Percentiles rank a stretch among this genome's conserved stretches.
These are phyloP conservation scores for Platalea minor DNA, from an alignment of 2,797 vertebrate genomes.

Conservation along the genomic window DNA sequence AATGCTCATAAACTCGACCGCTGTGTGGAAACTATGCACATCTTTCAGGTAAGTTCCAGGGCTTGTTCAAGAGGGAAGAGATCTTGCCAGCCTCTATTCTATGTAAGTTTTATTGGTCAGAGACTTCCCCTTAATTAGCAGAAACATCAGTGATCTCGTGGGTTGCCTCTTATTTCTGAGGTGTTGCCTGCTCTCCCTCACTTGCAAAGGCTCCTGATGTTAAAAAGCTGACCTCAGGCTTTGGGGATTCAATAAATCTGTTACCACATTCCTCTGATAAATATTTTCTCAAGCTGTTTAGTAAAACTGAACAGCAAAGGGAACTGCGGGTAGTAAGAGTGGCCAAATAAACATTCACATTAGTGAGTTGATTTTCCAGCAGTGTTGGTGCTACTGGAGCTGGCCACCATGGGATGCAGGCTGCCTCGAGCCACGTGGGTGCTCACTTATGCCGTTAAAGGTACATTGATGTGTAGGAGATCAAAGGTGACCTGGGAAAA, in stretches of 20 bases:
- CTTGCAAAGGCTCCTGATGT: background rate
- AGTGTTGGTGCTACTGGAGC: background rate
- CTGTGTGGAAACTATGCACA: conserved; percentile 17
- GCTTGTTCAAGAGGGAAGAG: background rate
- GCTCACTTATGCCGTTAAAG: background rate
- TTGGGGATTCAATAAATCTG: conserved; percentile 60
- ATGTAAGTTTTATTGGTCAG: conserved; percentile 1
- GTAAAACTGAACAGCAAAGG: conserved; percentile 29
- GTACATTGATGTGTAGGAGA: background rate
- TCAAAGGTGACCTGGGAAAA: background rate
- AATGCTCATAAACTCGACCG: background rate
- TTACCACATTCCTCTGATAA: conserved; percentile 49
- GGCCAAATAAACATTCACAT: conserved; percentile 41
- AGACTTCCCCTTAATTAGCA: conserved; percentile 28
- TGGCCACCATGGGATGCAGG: background rate
- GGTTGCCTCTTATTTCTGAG: background rate
- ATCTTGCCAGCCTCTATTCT: background rate
- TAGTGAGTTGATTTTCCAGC: background rate
- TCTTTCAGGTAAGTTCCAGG: conserved; percentile 17
- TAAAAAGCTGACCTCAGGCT: conserved; percentile 16
- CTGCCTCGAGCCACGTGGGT: background rate
- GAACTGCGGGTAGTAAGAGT: background rate
- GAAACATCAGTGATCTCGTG: conserved; percentile 7
- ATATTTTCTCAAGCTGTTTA: conserved; percentile 47
- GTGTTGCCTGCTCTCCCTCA: background rate